Percentiles rank a stretch among this genome's conserved stretches.
phyloP scores from a whole-genome alignment of 2,797 vertebrate species.

The Crocodylus rhombifer region DNA sequence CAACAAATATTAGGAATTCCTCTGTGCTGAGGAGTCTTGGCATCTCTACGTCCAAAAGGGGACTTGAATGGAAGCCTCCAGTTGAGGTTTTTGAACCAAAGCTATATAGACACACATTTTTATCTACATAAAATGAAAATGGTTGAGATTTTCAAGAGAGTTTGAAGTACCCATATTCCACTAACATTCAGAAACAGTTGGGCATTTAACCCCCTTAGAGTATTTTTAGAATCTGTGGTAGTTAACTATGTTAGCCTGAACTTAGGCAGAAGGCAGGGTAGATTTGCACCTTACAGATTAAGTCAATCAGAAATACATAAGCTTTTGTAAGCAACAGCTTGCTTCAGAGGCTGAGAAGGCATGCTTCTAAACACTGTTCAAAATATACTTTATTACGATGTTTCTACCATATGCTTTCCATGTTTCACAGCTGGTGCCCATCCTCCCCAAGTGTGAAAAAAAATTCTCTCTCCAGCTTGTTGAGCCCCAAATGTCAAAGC shows the following conservation, averaged over 20 bases:
- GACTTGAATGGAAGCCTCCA: neutral
- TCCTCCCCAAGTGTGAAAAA: neutral
- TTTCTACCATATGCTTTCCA: neutral
- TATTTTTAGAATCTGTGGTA: neutral
- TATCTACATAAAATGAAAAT: neutral
- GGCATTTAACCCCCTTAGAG: neutral
- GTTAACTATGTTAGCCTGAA: too few species aligned
- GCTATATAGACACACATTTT: neutral
- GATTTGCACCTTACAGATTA: too few species aligned
- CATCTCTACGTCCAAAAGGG: neutral
- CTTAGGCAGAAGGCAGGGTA: too few species aligned
- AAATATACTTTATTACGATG: neutral
- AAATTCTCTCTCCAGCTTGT: neutral
- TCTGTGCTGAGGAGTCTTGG: neutral
- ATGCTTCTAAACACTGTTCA: neutral
- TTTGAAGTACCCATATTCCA: neutral
- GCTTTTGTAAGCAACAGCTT: too few species aligned
- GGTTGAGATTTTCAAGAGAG: neutral
- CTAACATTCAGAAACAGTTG: neutral
- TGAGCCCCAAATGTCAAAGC: neutral
- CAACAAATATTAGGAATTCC: fast-evolving
- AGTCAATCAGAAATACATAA: too few species aligned
- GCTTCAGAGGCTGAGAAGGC: too few species aligned
- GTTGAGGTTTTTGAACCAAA: neutral
- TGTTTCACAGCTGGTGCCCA: neutral